These are phyloP conservation scores for Andricus curvator DNA, from an alignment of 2,888 invertebrate species.

Conservation along the genomic window DNA sequence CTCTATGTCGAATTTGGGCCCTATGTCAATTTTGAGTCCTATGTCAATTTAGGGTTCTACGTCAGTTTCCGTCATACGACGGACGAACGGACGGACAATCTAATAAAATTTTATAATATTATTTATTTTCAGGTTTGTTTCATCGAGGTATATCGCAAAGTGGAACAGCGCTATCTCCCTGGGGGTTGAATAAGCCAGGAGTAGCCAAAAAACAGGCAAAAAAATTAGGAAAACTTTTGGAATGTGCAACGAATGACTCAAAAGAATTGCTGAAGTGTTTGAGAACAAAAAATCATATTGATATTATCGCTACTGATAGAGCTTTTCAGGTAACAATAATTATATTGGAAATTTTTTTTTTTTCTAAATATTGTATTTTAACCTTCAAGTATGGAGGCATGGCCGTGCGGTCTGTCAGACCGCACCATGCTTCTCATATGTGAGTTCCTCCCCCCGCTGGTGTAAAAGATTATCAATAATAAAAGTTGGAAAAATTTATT, in stretches of 20 bases:
- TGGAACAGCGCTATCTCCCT: constrained; percentile 85
- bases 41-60: too few species aligned
- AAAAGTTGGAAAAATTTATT: too few species aligned
- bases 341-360: background rate
- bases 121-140: constrained; percentile 81
- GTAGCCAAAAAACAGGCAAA: constrained; percentile 81
- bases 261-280: constrained; percentile 82
- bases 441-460: too few species aligned
- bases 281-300: constrained; percentile 81
- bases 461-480: too few species aligned
- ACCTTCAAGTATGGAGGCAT: too few species aligned
- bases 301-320: constrained; percentile 84
- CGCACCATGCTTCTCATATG: too few species aligned
- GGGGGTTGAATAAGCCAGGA: constrained; percentile 83
- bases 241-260: constrained; percentile 81
- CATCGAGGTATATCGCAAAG: constrained; percentile 88
- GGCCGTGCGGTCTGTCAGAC: too few species aligned
- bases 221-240: constrained; percentile 82
- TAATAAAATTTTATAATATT: background rate
- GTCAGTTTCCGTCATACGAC: too few species aligned
- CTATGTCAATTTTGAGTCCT: too few species aligned
- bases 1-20: too few species aligned
- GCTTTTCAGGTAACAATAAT: constrained; percentile 82
- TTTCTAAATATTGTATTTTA: too few species aligned
- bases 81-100: too few species aligned